Evolutionary conservation across 2,888 invertebrate genomes (phyloP).

Genomic region (Agrotis clavis): DNA sequence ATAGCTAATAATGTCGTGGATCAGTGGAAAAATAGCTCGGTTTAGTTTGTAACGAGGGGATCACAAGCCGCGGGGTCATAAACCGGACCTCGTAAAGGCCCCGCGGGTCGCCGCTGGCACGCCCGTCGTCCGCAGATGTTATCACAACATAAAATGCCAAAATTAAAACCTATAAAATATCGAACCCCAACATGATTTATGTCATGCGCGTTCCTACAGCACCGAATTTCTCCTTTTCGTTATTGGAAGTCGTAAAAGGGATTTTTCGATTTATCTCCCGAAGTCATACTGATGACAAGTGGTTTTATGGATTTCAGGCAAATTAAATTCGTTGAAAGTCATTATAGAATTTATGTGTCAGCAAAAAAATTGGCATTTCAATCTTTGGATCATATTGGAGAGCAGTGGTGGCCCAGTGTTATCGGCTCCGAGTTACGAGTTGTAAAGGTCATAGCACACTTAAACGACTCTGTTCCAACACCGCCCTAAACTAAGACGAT

Average conservation of each 20-base stretch:
- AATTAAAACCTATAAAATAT: conserved; percentile 88
- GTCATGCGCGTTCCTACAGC: conserved; percentile 73
- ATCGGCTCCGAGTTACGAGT: too few species aligned
- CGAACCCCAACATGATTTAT: conserved; percentile 83
- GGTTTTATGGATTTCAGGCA: conserved; percentile 55
- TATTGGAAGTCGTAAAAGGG: conserved; percentile 78
- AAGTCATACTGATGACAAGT: conserved; percentile 61
- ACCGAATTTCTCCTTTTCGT: conserved; percentile 74
- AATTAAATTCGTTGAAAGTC: conserved; percentile 54
- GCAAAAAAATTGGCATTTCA: not conserved
- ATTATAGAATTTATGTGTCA: conserved; percentile 39
- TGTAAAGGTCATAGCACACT: too few species aligned
- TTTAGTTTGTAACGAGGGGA: conserved; percentile 68
- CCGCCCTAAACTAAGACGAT: too few species aligned
- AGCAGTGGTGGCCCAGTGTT: too few species aligned
- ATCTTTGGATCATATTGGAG: not conserved
- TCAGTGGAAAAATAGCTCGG: conserved; percentile 67
- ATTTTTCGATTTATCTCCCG: conserved; percentile 67
- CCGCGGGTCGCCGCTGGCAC: conserved; percentile 67
- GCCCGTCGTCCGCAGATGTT: conserved; percentile 84
- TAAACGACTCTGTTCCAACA: too few species aligned
- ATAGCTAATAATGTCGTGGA: conserved; percentile 43
- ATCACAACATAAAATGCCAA: conserved; percentile 87
- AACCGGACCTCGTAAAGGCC: conserved; percentile 81
- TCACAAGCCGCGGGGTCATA: conserved; percentile 66